A percentile compares a stretch with the other conserved stretches of the same genome.
Evolutionary conservation across 2,888 invertebrate genomes (phyloP).

Genomic region (Blastobasis lacticolella): DNA sequence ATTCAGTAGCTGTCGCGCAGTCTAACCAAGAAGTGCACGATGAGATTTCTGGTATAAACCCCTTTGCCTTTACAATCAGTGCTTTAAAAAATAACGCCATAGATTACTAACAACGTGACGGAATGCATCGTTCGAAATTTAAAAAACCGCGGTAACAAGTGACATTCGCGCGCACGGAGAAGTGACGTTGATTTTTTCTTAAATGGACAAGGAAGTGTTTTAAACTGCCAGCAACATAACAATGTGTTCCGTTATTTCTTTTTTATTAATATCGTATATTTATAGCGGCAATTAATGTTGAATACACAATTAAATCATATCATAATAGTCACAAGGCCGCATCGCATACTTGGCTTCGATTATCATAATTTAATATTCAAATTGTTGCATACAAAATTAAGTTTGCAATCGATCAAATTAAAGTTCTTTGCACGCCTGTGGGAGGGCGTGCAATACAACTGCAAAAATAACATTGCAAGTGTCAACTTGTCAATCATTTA

Average conservation of each 20-base stretch:
- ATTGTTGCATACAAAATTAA: no score
- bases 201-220: constrained; percentile 1
- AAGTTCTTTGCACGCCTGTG: neutral
- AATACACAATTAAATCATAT: no score
- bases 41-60: constrained; percentile 67
- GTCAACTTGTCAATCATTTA: constrained; percentile 5
- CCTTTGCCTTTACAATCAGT: constrained; percentile 18
- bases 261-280: neutral
- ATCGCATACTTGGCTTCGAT: neutral
- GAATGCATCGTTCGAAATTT: constrained; percentile 4
- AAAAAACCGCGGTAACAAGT: constrained; percentile 3
- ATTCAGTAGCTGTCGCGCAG: constrained; percentile 72
- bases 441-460: neutral
- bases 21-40: constrained; percentile 67
- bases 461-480: neutral
- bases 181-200: constrained; percentile 7
- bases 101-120: constrained; percentile 3
- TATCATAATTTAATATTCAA: no score
- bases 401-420: neutral
- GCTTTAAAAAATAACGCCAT: constrained; percentile 7
- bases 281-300: no score
- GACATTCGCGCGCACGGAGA: neutral
- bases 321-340: constrained; percentile 3
- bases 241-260: constrained; percentile 7
- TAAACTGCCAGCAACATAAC: neutral